These are phyloP conservation scores for Chaetorhynchus papuensis DNA, from an alignment of 2,113 vertebrate species.

Conservation along the genomic window DNA sequence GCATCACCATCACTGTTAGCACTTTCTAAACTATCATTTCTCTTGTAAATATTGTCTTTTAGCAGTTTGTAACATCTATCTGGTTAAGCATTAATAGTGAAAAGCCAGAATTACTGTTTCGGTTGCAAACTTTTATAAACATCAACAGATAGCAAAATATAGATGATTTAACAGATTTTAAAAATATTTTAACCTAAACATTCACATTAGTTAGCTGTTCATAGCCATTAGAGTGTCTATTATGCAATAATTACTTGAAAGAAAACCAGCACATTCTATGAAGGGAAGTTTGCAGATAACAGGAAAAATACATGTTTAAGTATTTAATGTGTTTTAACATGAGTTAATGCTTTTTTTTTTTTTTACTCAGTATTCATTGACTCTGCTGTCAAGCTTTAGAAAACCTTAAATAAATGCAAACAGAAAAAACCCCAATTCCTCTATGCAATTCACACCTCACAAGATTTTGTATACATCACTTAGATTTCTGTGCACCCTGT, in stretches of 20 bases:
- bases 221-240: background rate
- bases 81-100: background rate
- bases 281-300: background rate
- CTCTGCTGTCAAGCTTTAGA: background rate
- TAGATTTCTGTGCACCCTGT: background rate
- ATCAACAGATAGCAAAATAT: background rate
- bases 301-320: background rate
- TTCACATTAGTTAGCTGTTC: background rate
- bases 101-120: background rate
- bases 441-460: background rate
- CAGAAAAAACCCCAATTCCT: background rate
- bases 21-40: background rate
- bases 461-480: background rate
- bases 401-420: background rate
- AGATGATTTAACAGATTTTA: background rate
- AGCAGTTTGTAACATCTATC: background rate
- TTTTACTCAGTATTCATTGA: background rate
- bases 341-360: background rate
- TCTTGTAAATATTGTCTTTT: background rate
- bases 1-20: background rate
- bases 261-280: background rate
- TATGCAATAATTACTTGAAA: background rate
- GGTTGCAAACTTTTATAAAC: background rate
- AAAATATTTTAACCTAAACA: background rate
- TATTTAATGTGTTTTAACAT: background rate